A percentile compares a stretch with the other conserved stretches of the same genome.
Conservation (phyloP, 2,888 invertebrate genomes). For the Atherix ibis region DNA sequence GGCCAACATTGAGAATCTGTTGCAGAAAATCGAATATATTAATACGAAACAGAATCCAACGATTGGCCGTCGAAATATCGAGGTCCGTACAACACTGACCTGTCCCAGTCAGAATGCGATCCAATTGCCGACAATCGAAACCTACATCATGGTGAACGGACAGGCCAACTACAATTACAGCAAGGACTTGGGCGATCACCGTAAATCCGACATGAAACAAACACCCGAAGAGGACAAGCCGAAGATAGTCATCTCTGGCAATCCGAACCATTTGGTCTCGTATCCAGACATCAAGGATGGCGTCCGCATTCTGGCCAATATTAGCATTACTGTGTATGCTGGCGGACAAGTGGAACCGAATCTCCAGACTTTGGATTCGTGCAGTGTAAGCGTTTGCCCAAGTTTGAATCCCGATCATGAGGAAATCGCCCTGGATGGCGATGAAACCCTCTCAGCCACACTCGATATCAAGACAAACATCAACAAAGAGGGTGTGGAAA, state of each 20-base stretch:
- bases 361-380: slow-evolving; percentile 68
- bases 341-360: slow-evolving; percentile 19
- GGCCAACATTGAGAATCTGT: slow-evolving; percentile 72
- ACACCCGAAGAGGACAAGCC: slow-evolving; percentile 10
- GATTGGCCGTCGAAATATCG: slow-evolving; percentile 72
- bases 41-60: slow-evolving; percentile 86
- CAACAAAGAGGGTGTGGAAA: slow-evolving; percentile 70
- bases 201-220: slow-evolving; percentile 6
- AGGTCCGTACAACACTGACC: slow-evolving; percentile 27
- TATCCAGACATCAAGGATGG: slow-evolving; percentile 40
- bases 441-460: slow-evolving; percentile 27
- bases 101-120: slow-evolving; percentile 27
- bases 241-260: slow-evolving; percentile 18
- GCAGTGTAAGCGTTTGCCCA: slow-evolving; percentile 86
- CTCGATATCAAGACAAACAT: slow-evolving; percentile 47
- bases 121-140: slow-evolving; percentile 28
- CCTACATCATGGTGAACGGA: slow-evolving; percentile 31
- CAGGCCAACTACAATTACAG: slow-evolving; percentile 11
- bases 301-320: slow-evolving; percentile 74
- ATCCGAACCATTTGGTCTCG: slow-evolving; percentile 28
- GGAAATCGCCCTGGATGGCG: slow-evolving; percentile 37
- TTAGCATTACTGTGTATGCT: slow-evolving; percentile 50
- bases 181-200: slow-evolving; percentile 7
- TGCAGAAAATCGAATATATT: slow-evolving; percentile 78
- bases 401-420: slow-evolving; percentile 93